These are phyloP conservation scores for Passer domesticus DNA, from an alignment of 2,113 vertebrate species.

Conservation along the genomic window DNA sequence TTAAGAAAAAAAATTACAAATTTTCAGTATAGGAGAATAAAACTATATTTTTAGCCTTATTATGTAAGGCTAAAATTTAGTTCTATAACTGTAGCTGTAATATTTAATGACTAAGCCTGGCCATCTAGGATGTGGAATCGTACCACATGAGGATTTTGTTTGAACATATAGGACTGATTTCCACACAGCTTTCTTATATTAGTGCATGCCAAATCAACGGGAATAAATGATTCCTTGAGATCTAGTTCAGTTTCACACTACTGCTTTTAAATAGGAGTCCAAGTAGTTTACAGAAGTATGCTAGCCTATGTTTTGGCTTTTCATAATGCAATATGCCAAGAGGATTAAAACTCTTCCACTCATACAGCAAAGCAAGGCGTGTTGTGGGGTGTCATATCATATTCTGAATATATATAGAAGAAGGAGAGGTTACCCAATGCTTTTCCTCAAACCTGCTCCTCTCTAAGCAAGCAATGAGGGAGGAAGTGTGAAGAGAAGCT, in stretches of 20 bases:
- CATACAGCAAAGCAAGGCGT: neutral
- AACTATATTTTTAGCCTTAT: neutral
- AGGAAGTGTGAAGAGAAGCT: neutral
- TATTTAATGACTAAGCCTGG: neutral
- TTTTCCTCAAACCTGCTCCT: neutral
- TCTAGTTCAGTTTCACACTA: neutral
- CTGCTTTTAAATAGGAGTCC: neutral
- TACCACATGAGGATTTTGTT: neutral
- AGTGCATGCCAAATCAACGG: rapidly evolving
- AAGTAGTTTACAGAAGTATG: neutral
- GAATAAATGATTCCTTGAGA: neutral
- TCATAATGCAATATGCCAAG: neutral
- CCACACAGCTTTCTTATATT: neutral
- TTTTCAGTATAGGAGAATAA: neutral
- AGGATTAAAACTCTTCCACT: neutral
- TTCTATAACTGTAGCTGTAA: neutral
- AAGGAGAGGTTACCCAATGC: neutral
- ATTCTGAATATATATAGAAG: neutral
- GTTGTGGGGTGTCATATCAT: neutral
- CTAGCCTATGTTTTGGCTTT: neutral
- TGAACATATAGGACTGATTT: neutral
- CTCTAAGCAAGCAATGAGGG: neutral
- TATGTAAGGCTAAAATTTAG: neutral
- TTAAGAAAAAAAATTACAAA: neutral
- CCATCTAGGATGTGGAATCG: neutral